Conservation (phyloP, 1,140 invertebrate genomes). For the Anoplolepis gracilipes region DNA sequence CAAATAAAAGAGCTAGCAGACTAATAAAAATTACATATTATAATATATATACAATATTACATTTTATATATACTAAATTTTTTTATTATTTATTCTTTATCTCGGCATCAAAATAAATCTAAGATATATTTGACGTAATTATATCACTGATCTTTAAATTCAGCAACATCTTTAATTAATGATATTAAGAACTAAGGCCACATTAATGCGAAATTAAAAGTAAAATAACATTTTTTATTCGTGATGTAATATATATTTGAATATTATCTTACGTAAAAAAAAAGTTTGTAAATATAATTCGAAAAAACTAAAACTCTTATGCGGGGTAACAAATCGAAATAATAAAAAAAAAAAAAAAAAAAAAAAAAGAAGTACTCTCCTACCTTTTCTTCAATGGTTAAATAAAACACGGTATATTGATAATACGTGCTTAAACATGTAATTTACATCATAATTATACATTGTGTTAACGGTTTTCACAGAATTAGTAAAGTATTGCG, state of each 20-base stretch:
- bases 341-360: too few species aligned
- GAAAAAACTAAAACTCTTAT: background rate
- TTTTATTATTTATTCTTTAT: background rate
- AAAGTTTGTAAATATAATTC: background rate
- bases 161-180: background rate
- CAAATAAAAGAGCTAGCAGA: background rate
- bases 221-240: conserved; percentile 4
- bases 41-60: too few species aligned
- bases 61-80: background rate
- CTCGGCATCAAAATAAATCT: background rate
- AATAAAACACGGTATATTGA: conserved; percentile 59
- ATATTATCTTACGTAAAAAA: background rate
- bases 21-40: too few species aligned
- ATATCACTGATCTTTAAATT: background rate
- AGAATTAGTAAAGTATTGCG: conserved; percentile 78
- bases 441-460: conserved; percentile 84
- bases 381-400: background rate
- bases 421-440: conserved; percentile 79
- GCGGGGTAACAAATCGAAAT: background rate
- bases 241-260: conserved; percentile 11
- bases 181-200: background rate
- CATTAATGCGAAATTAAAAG: background rate
- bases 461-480: conserved; percentile 79
- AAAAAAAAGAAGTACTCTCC: background rate
- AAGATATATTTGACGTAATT: background rate